Evolutionary conservation across 2,113 vertebrate species (phyloP), one percentile per base, ranked within the genome.

Genomic region (Mola mola): DNA sequence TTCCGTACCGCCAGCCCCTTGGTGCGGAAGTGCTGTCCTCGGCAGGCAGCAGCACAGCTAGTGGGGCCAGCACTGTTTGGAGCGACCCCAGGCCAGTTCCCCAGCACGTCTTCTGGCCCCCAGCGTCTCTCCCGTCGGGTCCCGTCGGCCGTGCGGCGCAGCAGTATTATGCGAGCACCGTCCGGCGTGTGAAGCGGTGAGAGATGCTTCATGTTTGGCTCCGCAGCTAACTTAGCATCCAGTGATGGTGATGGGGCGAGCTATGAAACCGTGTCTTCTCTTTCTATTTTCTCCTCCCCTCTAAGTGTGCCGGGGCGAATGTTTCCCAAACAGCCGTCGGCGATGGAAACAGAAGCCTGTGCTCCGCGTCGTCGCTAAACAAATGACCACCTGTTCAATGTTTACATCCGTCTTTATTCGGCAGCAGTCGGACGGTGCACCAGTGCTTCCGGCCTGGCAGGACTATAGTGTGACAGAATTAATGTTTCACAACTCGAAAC

Each of bases 11-110:
- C 55, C 56, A 56, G 67, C 68, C 57, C 58, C 64, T 71, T 46
- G 66, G 73, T 82, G 82, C 91, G 92, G 91, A 92, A 92, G 87
- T 91, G 81, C 68, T 78, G 83, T 79, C 57, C 56, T 64, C 24
- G 42, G 55, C 37, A 65, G 51, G 63, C 56, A 59, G 41, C 55
- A 73, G 57, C 63, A 64, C 60, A 55, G 78, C 58, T 53, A 65
- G 71, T 57, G 66, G 75, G 75, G 25, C 47, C 60, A 37, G 78
- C 52, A 58, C 56, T 83, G 81, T 85, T 71, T 83, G 71, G 65
- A 71, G 42, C 47, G 63, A 78, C 72, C 70, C 52, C 22, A 24
- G 66, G 57, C 58, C 68, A 26, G 40, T 50, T 68, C 64, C 7
- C 31, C 3, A 43, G 66, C 72, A 19, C 63, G 2, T 6, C 51